These are phyloP conservation scores for Scaptomyza hsui DNA, from an alignment of 1,140 invertebrate genomes.

Conservation along the genomic window DNA sequence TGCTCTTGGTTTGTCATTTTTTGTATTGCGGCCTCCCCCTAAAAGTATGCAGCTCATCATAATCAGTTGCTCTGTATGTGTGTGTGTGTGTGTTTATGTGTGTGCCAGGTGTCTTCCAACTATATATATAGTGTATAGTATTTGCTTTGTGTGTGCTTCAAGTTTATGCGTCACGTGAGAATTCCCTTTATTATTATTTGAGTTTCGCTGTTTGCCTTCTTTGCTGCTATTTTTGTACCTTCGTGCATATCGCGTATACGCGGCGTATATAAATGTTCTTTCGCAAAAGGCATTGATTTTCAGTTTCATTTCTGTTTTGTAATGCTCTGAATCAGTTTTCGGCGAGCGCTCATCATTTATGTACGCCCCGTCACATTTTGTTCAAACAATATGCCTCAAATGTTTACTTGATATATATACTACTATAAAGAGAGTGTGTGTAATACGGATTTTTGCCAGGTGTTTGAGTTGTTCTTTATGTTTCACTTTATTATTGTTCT, in stretches of 20 bases:
- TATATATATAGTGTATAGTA: slow-evolving; percentile 7
- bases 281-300: slow-evolving; percentile 75
- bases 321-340: slow-evolving; percentile 4
- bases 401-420: slow-evolving; percentile 9
- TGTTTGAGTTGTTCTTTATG: slow-evolving; percentile 45
- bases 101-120: slow-evolving; percentile 29
- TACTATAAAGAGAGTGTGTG: slow-evolving; percentile 5
- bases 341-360: slow-evolving; percentile 17
- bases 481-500: slow-evolving; percentile 51
- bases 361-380: slow-evolving; percentile 6
- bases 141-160: slow-evolving; percentile 14
- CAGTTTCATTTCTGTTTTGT: slow-evolving; percentile 33
- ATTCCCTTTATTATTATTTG: slow-evolving; percentile 81
- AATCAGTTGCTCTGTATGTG: slow-evolving; percentile 59
- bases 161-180: slow-evolving; percentile 80
- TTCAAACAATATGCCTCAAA: slow-evolving; percentile 11
- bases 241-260: slow-evolving; percentile 72
- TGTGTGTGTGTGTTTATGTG: slow-evolving; percentile 32
- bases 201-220: slow-evolving; percentile 25
- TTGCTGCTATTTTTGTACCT: slow-evolving; percentile 13
- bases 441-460: slow-evolving; percentile 15
- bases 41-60: slow-evolving; percentile 70
- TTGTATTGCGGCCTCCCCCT: slow-evolving; percentile 24
- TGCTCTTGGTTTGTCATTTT: slow-evolving; percentile 65
- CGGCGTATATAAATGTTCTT: slow-evolving; percentile 37